Conservation (phyloP, 2,113 vertebrate genomes). For the Baryphthengus martii region DNA sequence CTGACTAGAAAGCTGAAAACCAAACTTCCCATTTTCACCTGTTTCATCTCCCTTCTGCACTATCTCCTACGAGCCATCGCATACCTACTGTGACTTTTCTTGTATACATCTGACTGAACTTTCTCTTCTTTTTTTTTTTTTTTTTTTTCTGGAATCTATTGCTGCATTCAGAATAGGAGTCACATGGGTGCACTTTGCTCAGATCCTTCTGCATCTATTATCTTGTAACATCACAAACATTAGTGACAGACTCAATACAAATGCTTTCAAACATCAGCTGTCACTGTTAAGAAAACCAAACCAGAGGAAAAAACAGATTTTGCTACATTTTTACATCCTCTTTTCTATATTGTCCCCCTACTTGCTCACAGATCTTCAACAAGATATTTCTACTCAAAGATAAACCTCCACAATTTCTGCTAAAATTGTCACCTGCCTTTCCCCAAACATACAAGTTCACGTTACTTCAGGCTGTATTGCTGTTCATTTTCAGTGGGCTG, state of each 20-base stretch:
- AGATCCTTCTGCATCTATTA: neutral
- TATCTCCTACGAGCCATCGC: neutral
- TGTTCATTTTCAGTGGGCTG: neutral
- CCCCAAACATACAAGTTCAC: neutral
- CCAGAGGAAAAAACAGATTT: neutral
- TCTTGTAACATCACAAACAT: neutral
- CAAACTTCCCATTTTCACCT: neutral
- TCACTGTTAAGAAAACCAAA: neutral
- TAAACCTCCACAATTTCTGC: neutral
- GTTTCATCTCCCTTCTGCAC: neutral
- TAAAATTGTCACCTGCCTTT: neutral
- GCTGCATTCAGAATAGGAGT: neutral
- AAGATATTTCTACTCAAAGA: neutral
- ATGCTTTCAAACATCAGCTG: neutral
- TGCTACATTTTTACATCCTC: neutral
- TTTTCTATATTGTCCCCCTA: neutral
- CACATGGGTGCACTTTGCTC: neutral
- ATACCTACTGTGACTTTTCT: neutral
- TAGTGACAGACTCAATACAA: neutral
- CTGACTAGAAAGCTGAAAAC: neutral
- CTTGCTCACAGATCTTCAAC: neutral
- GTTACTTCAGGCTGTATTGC: neutral
- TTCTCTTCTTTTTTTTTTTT: neutral
- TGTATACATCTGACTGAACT: neutral
- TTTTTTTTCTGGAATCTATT: neutral